Percentiles rank a stretch among this genome's conserved stretches.
These are phyloP conservation scores for Poecilia latipinna DNA, from an alignment of 2,113 vertebrate species.

Conservation along the genomic window DNA sequence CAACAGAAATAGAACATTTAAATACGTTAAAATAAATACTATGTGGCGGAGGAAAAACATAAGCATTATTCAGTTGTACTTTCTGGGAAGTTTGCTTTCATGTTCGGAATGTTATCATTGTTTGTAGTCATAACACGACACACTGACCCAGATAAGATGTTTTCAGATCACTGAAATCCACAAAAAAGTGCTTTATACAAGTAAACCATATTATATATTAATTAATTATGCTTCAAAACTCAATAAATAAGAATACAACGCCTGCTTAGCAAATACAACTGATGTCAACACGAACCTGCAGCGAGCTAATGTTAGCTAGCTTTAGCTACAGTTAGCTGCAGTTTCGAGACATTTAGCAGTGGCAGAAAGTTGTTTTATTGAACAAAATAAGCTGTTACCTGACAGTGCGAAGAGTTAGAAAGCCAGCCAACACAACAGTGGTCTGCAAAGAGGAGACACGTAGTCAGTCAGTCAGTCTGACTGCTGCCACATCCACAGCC, in stretches of 20 bases:
- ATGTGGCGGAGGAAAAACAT: too few relatives aligned
- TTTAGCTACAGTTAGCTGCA: conserved; percentile 22
- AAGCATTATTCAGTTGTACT: neutral
- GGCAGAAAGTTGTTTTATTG: neutral
- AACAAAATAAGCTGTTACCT: conserved; percentile 14
- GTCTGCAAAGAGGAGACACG: conserved; percentile 47
- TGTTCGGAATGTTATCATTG: neutral
- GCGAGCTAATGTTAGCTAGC: conserved; percentile 55
- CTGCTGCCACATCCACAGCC: conserved; percentile 74
- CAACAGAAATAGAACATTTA: neutral
- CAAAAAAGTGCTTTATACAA: neutral
- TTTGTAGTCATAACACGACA: conserved; percentile 24
- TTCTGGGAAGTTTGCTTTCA: neutral
- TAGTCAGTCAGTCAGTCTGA: conserved; percentile 9
- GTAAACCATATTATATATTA: neutral
- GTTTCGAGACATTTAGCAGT: neutral
- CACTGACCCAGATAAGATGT: conserved; percentile 5
- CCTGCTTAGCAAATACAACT: neutral
- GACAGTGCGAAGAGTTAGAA: neutral
- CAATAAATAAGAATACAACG: neutral
- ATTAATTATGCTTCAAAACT: neutral
- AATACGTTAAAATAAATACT: neutral
- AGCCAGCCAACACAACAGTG: neutral
- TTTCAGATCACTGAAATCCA: neutral
- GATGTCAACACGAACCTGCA: conserved; percentile 4